Evolutionary conservation across 2,797 vertebrate genomes (phyloP), one percentile per base, ranked within the genome.

Genomic region (Eulemur rubriventer): DNA sequence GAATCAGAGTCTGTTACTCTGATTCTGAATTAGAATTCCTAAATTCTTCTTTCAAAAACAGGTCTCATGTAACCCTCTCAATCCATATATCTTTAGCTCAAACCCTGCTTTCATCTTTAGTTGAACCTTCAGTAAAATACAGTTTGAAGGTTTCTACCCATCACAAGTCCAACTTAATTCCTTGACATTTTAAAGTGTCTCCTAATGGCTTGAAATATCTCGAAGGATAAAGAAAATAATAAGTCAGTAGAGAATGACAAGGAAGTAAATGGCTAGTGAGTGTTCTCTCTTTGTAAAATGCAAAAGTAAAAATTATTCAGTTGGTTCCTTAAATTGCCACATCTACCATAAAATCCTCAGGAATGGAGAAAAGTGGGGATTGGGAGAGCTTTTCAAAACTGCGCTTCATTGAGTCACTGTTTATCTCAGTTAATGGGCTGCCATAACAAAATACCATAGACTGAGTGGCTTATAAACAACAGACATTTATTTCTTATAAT

Each of bases 331-430:
- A 87, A 57, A 83, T 93, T 52, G 87, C 20, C 41, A 72, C 55
- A 70, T 52, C 33, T 17, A 78, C 63, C 59, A 76, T 83, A 52
- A 91, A 94, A 89, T 75, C 46, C 20, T 59, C 30, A 52, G 24
- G 13, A 79, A 78, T 59, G 20, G 24, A 87, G 28, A 24, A 65
- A 48, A 92, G n/a, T 30, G 43, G 30, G 18, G 24, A 41, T 43
- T 86, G 63, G 46, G 22, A 76, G 33, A 90, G 76, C n/a, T 95
- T 97, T 93, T 75, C 67, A 90, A 80, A 92, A 65, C 70, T 84
- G 28, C 17, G n/a, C 11, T 93, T 91, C 35, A 41, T 6, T 88
- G 73, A 30, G 13, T 78, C 48, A 55, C 43, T 75, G 43, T 81
- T 61, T 33, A n/a, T 69, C 41, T 89, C 91, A 85, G 20, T 90